Evolutionary conservation across 37 sponge, comb jelly and placozoan genomes (phyloP).

Genomic region (Ianthella basta): DNA sequence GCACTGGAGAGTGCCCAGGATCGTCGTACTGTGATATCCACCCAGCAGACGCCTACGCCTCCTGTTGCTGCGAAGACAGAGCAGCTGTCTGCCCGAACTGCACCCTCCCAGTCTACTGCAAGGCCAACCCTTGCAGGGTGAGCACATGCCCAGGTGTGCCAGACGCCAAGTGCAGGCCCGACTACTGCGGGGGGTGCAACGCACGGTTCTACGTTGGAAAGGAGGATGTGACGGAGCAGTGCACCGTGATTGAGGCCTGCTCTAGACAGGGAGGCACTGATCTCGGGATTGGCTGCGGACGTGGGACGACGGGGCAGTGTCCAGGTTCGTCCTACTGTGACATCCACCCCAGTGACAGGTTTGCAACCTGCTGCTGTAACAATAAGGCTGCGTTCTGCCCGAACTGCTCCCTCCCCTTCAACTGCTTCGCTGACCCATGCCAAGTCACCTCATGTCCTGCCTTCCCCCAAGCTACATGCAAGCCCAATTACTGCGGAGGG

Average conservation of each 20-base stretch:
- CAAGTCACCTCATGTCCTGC: slow-evolving; percentile 44
- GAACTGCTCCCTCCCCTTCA: slow-evolving; percentile 36
- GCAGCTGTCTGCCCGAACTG: slow-evolving; percentile 8
- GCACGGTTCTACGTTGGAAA: slow-evolving; percentile 22
- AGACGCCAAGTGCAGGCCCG: neutral
- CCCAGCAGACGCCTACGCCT: neutral
- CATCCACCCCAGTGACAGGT: slow-evolving; percentile 12
- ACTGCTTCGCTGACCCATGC: slow-evolving; percentile 67
- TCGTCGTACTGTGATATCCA: slow-evolving; percentile 17
- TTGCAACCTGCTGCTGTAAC: slow-evolving; percentile 29
- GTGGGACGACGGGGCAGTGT: neutral
- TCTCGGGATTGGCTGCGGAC: neutral
- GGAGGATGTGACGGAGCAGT: neutral
- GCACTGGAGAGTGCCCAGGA: neutral
- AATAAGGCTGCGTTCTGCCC: slow-evolving; percentile 11
- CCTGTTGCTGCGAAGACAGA: slow-evolving; percentile 21
- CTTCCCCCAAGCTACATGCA: slow-evolving; percentile 57
- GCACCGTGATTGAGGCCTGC: neutral
- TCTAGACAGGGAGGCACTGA: slow-evolving; percentile 2
- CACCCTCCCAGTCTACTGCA: slow-evolving; percentile 20
- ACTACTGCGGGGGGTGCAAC: slow-evolving; percentile 26
- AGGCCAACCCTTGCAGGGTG: neutral
- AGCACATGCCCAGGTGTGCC: neutral
- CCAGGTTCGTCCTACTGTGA: slow-evolving; percentile 22
- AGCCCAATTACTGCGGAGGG: slow-evolving; percentile 68